These are phyloP conservation scores for Parapsyche elsis DNA, from an alignment of 1,140 invertebrate genomes.

Conservation along the genomic window DNA sequence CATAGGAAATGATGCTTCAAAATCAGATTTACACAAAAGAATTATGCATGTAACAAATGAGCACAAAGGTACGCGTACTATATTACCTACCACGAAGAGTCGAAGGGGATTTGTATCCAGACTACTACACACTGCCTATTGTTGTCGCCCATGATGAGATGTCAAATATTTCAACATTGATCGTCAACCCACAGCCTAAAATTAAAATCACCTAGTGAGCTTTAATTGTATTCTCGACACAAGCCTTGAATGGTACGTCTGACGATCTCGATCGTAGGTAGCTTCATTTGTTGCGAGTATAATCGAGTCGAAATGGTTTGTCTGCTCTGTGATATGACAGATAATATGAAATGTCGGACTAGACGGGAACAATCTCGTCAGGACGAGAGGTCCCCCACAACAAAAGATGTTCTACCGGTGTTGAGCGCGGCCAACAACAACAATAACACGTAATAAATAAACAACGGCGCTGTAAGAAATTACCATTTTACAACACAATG, in stretches of 20 bases:
- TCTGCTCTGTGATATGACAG: neutral
- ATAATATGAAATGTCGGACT: neutral
- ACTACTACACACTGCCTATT: neutral
- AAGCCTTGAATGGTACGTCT: neutral
- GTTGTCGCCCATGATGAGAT: constrained; percentile 9
- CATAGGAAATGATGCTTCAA: neutral
- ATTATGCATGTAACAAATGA: neutral
- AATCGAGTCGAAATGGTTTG: neutral
- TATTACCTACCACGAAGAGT: neutral
- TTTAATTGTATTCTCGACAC: too few species aligned
- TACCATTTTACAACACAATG: constrained; percentile 38
- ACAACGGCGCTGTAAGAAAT: constrained; percentile 33
- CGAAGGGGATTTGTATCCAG: neutral
- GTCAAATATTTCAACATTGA: constrained; percentile 13
- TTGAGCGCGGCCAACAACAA: constrained; percentile 24
- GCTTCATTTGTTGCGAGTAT: neutral
- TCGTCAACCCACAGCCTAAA: neutral
- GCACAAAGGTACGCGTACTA: neutral
- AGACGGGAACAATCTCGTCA: neutral
- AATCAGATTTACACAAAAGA: constrained; percentile 3
- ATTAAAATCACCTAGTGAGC: too few species aligned
- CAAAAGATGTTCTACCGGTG: constrained; percentile 30
- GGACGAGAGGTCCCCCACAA: neutral
- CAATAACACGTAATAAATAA: constrained; percentile 17
- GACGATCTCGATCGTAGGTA: too few species aligned